Base-by-base conservation (phyloP, 1,140 invertebrate species). In the Drosophila lacteicornis region DNA sequence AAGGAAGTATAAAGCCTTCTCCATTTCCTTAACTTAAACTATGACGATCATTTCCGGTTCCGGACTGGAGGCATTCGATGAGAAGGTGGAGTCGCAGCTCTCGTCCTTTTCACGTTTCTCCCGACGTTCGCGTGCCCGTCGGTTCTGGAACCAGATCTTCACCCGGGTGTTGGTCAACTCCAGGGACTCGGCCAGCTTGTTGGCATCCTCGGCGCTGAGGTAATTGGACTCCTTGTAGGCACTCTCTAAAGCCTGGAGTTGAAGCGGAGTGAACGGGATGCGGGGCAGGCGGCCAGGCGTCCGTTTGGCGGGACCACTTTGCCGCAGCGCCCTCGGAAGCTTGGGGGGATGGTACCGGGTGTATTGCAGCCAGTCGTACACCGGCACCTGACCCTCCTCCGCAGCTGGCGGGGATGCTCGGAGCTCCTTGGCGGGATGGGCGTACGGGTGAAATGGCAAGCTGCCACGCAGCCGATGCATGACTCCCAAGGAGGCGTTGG, bases 101-200 rank as follows among this genome's bases (percentile, higher is more conserved):
- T 92, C 91, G 38, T 92, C 87, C 55, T 82, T 81, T 73, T 92
- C 92, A 6, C 92, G 91, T 59, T 92, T 93, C 85, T 96, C 96
- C 51, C 96, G 93, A 47, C 96, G 93, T 83, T 96, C 96, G 55
- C 96, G 93, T 0, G 96, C 96, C 59, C 96, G 93, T 58, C 96
- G 94, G 93, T 97, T 97, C 93, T 97, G 96, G 91, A 97, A 97
- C 96, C 96, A 97, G 78, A 97, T 97, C 94, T 97, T 96, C n/a
- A 97, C 95, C 22, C 94, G 84, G n/a, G 93, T 93, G 79, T 94
- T 94, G 7, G 94, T 94, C 42, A 94, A 68, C 22, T 94, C 88
- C 38, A 94, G 77, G 33, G 83, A 78, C 17, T 82, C 91, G 7
- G 94, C 94, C 9, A 94, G 62, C 50, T 82, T 82, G 45, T 93